These are phyloP conservation scores for Zosterops japonicus DNA, from an alignment of 2,113 vertebrate genomes.

Conservation along the genomic window DNA sequence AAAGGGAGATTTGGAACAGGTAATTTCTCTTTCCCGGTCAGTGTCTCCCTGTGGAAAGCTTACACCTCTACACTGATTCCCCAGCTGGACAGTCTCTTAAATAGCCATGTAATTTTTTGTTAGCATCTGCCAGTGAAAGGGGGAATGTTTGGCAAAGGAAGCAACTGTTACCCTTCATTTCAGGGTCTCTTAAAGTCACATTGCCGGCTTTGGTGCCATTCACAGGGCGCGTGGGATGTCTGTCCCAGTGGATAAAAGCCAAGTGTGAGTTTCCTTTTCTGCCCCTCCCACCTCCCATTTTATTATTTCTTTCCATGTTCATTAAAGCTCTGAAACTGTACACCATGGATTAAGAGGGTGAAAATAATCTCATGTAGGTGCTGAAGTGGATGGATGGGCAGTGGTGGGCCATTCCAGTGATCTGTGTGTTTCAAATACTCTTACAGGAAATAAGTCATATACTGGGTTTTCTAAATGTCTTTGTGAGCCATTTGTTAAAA, in stretches of 20 bases:
- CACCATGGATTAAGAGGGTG: neutral
- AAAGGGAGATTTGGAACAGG: neutral
- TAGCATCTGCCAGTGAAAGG: neutral
- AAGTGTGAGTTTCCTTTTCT: neutral
- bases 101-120: neutral
- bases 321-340: neutral
- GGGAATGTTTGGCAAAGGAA: neutral
- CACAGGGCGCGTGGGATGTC: neutral
- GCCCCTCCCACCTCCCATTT: neutral
- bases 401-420: neutral
- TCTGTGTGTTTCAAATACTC: neutral
- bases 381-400: neutral
- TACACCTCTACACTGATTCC: neutral
- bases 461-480: neutral
- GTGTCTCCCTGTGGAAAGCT: neutral
- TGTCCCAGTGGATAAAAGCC: neutral
- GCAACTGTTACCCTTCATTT: neutral
- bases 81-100: neutral
- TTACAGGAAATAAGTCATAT: neutral
- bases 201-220: neutral
- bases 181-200: neutral
- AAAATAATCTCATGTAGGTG: neutral
- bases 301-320: neutral
- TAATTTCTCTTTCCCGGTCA: neutral
- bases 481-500: neutral